These are phyloP conservation scores for Brevimyrus niger DNA, from an alignment of 2,113 vertebrate species.

Conservation along the genomic window DNA sequence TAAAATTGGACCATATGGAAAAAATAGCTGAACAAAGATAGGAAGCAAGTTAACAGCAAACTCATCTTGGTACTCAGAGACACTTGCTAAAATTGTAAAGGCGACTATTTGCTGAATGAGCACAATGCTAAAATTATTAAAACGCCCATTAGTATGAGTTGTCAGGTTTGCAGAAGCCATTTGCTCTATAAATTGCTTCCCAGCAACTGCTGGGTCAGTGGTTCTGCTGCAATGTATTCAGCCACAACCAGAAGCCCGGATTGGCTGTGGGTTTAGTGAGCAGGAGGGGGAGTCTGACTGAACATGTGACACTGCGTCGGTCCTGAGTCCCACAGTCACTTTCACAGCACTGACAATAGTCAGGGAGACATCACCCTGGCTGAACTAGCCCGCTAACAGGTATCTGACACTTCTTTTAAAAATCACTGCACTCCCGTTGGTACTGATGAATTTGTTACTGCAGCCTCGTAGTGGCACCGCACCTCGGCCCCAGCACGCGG, in stretches of 20 bases:
- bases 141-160: background rate
- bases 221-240: too few relatives aligned
- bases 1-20: too few relatives aligned
- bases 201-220: too few relatives aligned
- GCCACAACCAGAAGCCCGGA: slow-evolving; percentile 43
- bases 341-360: slow-evolving; percentile 43
- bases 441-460: slow-evolving; percentile 34
- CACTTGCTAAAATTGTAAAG: background rate
- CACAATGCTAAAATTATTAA: background rate
- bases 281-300: too few relatives aligned
- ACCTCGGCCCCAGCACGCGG: slow-evolving; percentile 50
- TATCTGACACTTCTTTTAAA: slow-evolving; percentile 44
- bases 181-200: too few relatives aligned
- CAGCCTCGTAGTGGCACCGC: slow-evolving; percentile 45
- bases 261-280: too few relatives aligned
- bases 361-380: slow-evolving; percentile 46
- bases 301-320: too few relatives aligned
- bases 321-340: slow-evolving; percentile 37
- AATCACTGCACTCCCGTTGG: slow-evolving; percentile 37
- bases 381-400: slow-evolving; percentile 21
- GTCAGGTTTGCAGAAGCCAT: background rate
- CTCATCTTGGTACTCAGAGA: background rate
- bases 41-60: background rate
- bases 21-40: background rate
- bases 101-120: background rate